A percentile compares a stretch with the other conserved stretches of the same genome.
These are phyloP conservation scores for Microcebus ravelobensis DNA, from an alignment of 2,113 vertebrate species.

Conservation along the genomic window DNA sequence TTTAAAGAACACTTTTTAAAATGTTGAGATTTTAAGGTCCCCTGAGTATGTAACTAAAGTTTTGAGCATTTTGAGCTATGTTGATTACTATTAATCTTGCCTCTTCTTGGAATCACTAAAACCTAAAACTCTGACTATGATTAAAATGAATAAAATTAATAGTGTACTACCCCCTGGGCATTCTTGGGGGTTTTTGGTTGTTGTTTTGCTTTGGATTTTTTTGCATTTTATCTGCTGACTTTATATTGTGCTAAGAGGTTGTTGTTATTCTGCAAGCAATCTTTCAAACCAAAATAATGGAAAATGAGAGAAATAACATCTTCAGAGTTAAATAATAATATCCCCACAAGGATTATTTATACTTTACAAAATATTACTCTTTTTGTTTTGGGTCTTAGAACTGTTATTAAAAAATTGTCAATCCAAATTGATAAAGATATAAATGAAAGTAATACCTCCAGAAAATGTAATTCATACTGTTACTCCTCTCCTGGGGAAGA, in stretches of 20 bases:
- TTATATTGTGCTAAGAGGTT: not conserved
- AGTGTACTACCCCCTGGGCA: not conserved
- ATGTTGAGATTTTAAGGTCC: not conserved
- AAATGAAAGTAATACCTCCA: conserved; percentile 59
- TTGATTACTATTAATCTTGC: not conserved
- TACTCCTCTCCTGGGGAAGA: conserved; percentile 48
- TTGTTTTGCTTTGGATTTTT: not conserved
- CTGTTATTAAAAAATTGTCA: conserved; percentile 54
- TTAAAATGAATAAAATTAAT: not conserved
- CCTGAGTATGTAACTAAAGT: not conserved
- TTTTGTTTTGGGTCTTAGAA: conserved; percentile 28
- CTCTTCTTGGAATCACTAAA: conserved; percentile 21
- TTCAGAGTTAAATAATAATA: conserved; percentile 57
- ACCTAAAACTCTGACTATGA: not conserved
- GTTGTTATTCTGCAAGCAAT: not conserved
- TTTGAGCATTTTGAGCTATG: not conserved
- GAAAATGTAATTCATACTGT: conserved; percentile 59
- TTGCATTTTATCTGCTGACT: not conserved
- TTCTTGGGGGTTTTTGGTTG: not conserved
- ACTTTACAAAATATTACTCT: not conserved
- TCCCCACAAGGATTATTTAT: conserved; percentile 11
- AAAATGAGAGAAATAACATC: conserved; percentile 41
- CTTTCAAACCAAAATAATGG: conserved; percentile 44
- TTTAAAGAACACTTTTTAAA: not conserved
- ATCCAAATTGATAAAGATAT: conserved; percentile 57